Percentiles rank a stretch among this genome's conserved stretches.
These are phyloP conservation scores for Cetoscarus ocellatus DNA, from an alignment of 2,797 vertebrate species.

Conservation along the genomic window DNA sequence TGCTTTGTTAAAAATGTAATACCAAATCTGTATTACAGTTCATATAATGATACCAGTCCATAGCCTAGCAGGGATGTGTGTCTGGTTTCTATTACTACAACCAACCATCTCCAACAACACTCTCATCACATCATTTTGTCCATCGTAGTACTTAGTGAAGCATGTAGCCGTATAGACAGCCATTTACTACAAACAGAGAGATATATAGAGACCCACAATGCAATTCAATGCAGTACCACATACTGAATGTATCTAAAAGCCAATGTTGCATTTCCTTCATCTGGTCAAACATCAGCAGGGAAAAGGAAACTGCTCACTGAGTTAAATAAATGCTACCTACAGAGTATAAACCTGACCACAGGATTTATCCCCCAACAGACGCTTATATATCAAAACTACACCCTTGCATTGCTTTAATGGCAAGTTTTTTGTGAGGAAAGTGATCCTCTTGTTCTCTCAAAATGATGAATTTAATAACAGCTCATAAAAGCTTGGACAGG, in stretches of 20 bases:
- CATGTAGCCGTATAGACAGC: neutral
- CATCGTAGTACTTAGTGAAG: neutral
- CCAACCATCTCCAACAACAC: neutral
- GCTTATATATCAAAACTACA: constrained; percentile 38
- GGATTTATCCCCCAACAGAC: constrained; percentile 33
- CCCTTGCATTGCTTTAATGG: constrained; percentile 22
- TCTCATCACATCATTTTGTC: neutral
- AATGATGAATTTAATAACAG: constrained; percentile 38
- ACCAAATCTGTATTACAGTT: neutral
- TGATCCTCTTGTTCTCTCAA: constrained; percentile 20
- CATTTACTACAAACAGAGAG: constrained; percentile 1
- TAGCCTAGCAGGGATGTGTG: neutral
- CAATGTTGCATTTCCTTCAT: constrained; percentile 12
- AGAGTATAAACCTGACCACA: constrained; percentile 11
- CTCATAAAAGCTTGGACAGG: constrained; percentile 20
- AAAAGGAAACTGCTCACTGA: neutral
- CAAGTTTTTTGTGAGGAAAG: constrained; percentile 37
- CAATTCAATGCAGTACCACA: neutral
- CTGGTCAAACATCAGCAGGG: neutral
- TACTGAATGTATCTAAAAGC: constrained; percentile 7
- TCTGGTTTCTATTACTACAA: neutral
- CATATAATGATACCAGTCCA: neutral
- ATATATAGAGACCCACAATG: constrained; percentile 2
- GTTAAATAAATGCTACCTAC: constrained; percentile 19
- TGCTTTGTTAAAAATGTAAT: neutral